Base-by-base conservation (phyloP, 2,888 invertebrate species). In the Meiosimyza decipiens region DNA sequence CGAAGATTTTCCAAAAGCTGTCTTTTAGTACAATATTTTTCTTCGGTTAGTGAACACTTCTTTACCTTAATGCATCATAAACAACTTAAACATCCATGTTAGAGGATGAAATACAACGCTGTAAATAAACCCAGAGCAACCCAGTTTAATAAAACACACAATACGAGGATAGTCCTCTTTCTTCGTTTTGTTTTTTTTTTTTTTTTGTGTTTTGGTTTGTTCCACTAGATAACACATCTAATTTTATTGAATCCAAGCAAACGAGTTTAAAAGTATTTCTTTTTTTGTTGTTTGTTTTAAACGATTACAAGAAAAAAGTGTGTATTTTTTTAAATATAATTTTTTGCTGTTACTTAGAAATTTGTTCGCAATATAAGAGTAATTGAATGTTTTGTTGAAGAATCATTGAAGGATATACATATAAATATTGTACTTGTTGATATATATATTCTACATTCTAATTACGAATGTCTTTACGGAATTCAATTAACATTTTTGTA, bases 211-310 rank as follows among this genome's bases (percentile, higher is more conserved):
- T 75, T 72, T 74, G 75, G 75, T 40, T 40, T 40, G 78, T 80
- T 79, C 81, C 81, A 79, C 85, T 85, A 85, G 82, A 80, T 84
- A 85, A 84, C 85, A 80, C 80, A 80, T 82, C 85, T 85, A 84
- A 81, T 75, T 80, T 79, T 78, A 78, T 83, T 83, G 79, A 84
- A 84, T 84, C 82, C 81, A 84, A 84, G 84, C 84, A 83, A 85
- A 84, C 78, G 75, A 75, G 71, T 75, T 76, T 76, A 72, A 68
- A 74, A 65, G 55, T 71, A n/a, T 18, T 67, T 66, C 49, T 69
- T 60, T 71, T 47, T 67, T 57, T 7, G 52, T 68, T 74, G 57
- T 65, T 70, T 71, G 50, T 66, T 57, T 50, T 52, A 74, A 72
- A 77, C 75, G 77, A 74, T 73, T 78, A 74, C 79, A 79, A 74